A percentile compares a stretch with the other conserved stretches of the same genome.
These are phyloP conservation scores for Trialeurodes vaporariorum DNA, from an alignment of 1,140 invertebrate species.

Conservation along the genomic window DNA sequence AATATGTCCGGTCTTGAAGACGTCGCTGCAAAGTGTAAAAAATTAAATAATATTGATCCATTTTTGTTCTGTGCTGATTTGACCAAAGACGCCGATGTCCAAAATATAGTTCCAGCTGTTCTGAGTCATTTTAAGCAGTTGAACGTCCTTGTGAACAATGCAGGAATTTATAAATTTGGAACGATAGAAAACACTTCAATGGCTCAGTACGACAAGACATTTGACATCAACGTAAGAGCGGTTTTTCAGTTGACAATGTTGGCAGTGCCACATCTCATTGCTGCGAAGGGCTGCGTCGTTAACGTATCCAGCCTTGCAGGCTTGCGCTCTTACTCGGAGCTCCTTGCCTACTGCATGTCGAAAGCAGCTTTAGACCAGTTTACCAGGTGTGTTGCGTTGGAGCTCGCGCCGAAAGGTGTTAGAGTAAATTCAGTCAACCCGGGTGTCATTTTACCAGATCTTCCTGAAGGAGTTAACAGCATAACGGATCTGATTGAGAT, in stretches of 20 bases:
- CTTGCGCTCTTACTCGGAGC: slow-evolving; percentile 32
- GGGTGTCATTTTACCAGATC: slow-evolving; percentile 44
- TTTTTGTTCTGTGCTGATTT: slow-evolving; percentile 51
- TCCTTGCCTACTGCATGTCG: slow-evolving; percentile 40
- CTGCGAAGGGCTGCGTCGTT: slow-evolving; percentile 73
- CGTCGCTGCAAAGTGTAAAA: slow-evolving; percentile 25
- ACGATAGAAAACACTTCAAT: slow-evolving; percentile 69
- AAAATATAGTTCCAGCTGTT: slow-evolving; percentile 58
- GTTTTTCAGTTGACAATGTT: slow-evolving; percentile 73
- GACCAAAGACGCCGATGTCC: slow-evolving; percentile 56
- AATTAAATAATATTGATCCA: slow-evolving; percentile 30
- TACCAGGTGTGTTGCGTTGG: slow-evolving; percentile 47
- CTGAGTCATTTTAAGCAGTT: no score
- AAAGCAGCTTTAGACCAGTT: slow-evolving; percentile 54
- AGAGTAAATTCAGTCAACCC: slow-evolving; percentile 48
- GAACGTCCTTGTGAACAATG: no score
- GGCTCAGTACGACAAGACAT: slow-evolving; percentile 68
- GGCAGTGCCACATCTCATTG: slow-evolving; percentile 65
- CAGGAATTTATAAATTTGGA: slow-evolving; percentile 61
- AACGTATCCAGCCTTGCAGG: slow-evolving; percentile 73
- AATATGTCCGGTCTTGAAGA: slow-evolving; percentile 33
- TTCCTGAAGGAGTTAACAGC: slow-evolving; percentile 47
- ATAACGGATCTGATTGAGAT: no score
- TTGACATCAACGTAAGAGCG: slow-evolving; percentile 73
- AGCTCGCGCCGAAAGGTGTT: slow-evolving; percentile 37